These are phyloP conservation scores for Gobio occitaniae DNA, from an alignment of 2,797 vertebrate genomes.

Conservation along the genomic window DNA sequence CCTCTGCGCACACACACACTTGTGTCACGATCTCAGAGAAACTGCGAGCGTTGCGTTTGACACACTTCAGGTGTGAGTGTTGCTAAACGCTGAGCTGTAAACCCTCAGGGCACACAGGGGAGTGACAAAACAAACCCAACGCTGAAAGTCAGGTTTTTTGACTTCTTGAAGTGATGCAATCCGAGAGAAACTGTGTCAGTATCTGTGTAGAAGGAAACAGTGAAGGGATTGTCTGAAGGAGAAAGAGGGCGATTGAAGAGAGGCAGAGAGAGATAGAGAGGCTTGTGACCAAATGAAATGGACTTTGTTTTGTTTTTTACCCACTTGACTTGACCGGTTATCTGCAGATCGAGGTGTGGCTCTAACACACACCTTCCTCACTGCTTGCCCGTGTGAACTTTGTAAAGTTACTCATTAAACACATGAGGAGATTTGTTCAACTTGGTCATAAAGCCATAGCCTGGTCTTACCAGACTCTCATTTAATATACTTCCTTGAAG, in stretches of 20 bases:
- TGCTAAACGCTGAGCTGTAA: background rate
- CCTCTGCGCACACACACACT: background rate
- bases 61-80: conserved; percentile 12
- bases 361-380: background rate
- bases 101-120: background rate
- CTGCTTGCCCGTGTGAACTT: background rate
- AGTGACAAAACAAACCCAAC: conserved; percentile 4
- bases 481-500: no score
- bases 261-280: background rate
- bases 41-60: background rate
- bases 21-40: background rate
- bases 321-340: background rate
- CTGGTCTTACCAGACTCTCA: no score
- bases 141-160: conserved; percentile 34
- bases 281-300: conserved; percentile 44
- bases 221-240: conserved; percentile 15
- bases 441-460: background rate
- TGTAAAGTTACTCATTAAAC: background rate
- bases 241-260: conserved; percentile 9
- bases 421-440: background rate
- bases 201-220: conserved; percentile 2
- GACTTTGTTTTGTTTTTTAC: conserved; percentile 32
- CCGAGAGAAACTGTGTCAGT: conserved; percentile 12
- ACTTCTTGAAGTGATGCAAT: conserved; percentile 16
- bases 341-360: conserved; percentile 26